Evolutionary conservation across 2,888 invertebrate genomes (phyloP), one percentile per base, ranked within the genome.

Genomic region (Platycheirus rosarum): DNA sequence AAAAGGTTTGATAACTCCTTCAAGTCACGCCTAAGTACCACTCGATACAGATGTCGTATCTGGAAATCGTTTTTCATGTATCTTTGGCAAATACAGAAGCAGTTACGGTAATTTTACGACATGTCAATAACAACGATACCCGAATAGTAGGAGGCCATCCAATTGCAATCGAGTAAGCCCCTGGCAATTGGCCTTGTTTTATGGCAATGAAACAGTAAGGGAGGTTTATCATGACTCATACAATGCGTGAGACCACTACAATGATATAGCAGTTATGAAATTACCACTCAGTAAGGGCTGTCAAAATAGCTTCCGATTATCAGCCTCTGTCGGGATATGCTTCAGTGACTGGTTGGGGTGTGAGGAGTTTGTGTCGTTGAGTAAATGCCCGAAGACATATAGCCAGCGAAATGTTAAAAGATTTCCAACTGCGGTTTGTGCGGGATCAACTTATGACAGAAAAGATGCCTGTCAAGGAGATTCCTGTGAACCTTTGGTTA

Each of bases 381-480:
- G 5, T 0, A 7, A 8, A 37, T 37, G 35, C 4, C 35, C n/a
- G 35, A 0, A 20, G 0, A 3, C 2, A 0, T 53, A 53, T 16
- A 18, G 3, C 7, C 32, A 4, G 20, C 8, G 1, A 13, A 55
- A 55, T 18, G 11, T 51, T 18, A 4, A 0, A n/a, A 35, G 35
- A 55, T n/a, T n/a, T 3, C 1, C 1, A 8, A 55, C n/a, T 1
- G 37, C 37, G 53, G 35, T 55, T 18, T 55, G 35, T 37, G 35
- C 35, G 8, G 53, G 53, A 7, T 32, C 32, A n/a, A 26, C 90
- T 5, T 88, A 91, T 70, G 93, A 93, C 8, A 93, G 92, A 29
- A 90, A 91, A 80, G 92, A 92, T 86, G 91, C 92, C 0, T 92
- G 92, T 63, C 92, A 90, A 82, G 91, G 91, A 1, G 89, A 90